These are phyloP conservation scores for Menura novaehollandiae DNA, from an alignment of 2,113 vertebrate species.

Conservation along the genomic window DNA sequence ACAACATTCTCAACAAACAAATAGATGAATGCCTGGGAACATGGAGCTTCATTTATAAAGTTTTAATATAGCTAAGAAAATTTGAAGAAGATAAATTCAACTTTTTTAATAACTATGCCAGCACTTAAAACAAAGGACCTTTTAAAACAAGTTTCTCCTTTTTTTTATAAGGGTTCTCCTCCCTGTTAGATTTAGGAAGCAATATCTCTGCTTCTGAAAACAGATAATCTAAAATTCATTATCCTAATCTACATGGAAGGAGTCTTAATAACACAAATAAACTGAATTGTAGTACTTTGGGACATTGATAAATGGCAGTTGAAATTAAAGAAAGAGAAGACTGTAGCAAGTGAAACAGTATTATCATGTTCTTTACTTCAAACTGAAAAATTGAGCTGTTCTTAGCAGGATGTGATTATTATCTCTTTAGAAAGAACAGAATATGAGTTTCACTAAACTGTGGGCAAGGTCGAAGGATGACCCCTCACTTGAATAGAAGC, in stretches of 20 bases:
- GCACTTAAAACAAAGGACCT: slow-evolving; percentile 38
- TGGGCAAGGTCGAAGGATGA: background rate
- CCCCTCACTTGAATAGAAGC: background rate
- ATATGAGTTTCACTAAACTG: background rate
- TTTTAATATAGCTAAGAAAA: slow-evolving; percentile 24
- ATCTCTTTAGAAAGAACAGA: background rate
- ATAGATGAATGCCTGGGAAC: background rate
- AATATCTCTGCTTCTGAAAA: slow-evolving; percentile 52
- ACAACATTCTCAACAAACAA: background rate
- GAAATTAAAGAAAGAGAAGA: slow-evolving; percentile 27
- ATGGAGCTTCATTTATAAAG: background rate
- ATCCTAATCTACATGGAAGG: background rate
- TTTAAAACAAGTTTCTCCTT: slow-evolving; percentile 18
- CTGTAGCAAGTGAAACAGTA: background rate
- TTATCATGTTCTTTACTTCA: background rate
- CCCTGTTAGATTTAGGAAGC: slow-evolving; percentile 23
- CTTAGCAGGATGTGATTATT: background rate
- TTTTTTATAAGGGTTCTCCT: slow-evolving; percentile 19
- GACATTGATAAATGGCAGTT: background rate
- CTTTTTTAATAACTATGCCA: slow-evolving; percentile 34
- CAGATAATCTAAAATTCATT: slow-evolving; percentile 59
- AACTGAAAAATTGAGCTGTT: background rate
- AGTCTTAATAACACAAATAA: slow-evolving; percentile 13
- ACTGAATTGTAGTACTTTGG: background rate
- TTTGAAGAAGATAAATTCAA: slow-evolving; percentile 33